A percentile compares a stretch with the other conserved stretches of the same genome.
Conservation (phyloP, 2,113 vertebrate species). For the Dasyurus viverrinus region DNA sequence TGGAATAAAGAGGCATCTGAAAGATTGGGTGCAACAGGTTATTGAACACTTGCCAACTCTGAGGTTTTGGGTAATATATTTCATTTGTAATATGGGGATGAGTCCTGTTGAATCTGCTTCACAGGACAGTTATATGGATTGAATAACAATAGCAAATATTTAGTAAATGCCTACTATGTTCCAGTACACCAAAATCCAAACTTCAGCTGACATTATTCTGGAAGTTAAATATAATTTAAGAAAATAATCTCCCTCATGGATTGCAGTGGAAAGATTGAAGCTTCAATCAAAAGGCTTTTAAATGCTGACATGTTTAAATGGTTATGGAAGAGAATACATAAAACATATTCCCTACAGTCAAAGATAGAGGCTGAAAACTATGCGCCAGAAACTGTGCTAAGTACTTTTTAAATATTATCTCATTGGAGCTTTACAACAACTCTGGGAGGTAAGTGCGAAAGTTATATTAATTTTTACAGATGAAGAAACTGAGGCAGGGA, state of each 20-base stretch:
- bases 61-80: background rate
- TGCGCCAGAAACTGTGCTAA: background rate
- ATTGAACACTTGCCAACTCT: background rate
- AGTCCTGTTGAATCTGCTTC: background rate
- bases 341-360: background rate
- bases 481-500: background rate
- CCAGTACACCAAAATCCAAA: background rate
- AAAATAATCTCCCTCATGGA: background rate
- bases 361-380: background rate
- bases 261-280: background rate
- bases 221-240: background rate
- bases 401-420: background rate
- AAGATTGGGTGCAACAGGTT: background rate
- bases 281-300: constrained; percentile 9
- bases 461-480: background rate
- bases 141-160: background rate
- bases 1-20: background rate
- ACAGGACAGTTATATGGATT: background rate
- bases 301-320: constrained; percentile 12
- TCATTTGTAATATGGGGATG: background rate
- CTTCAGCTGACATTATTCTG: background rate
- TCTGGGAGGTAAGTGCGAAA: background rate
- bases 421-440: background rate
- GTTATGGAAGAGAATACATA: background rate
- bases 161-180: background rate